These are phyloP conservation scores for Eubucco bourcierii DNA, from an alignment of 2,113 vertebrate species.

Conservation along the genomic window DNA sequence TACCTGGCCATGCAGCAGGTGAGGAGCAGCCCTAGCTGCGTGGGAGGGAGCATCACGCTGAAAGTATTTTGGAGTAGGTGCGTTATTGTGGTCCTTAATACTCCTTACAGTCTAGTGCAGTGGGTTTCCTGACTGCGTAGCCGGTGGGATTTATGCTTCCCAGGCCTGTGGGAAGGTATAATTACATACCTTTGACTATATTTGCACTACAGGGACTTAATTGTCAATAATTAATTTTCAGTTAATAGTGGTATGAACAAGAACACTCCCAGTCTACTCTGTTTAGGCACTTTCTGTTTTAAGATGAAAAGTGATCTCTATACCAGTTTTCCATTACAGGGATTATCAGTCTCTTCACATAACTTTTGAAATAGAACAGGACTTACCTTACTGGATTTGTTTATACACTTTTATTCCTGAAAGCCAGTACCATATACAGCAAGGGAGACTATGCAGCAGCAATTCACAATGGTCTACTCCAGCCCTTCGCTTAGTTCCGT, in stretches of 20 bases:
- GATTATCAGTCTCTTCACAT: background rate
- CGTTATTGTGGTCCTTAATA: accelerated
- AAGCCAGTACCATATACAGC: background rate
- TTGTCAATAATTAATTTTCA: background rate
- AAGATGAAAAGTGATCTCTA: background rate
- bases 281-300: background rate
- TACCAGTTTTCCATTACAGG: background rate
- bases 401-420: background rate
- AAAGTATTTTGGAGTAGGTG: no score
- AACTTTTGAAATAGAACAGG: background rate
- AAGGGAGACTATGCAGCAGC: background rate
- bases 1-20: constrained; percentile 80
- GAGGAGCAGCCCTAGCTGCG: background rate
- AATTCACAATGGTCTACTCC: background rate
- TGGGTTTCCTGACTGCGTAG: background rate
- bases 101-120: accelerated
- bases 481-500: background rate
- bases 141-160: accelerated
- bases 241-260: background rate
- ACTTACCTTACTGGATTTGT: background rate
- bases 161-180: background rate
- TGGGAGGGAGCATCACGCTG: background rate
- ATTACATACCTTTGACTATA: background rate
- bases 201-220: background rate
- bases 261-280: background rate